Conservation (phyloP, 2,113 vertebrate species). For the Sarotherodon lohbergeri region DNA sequence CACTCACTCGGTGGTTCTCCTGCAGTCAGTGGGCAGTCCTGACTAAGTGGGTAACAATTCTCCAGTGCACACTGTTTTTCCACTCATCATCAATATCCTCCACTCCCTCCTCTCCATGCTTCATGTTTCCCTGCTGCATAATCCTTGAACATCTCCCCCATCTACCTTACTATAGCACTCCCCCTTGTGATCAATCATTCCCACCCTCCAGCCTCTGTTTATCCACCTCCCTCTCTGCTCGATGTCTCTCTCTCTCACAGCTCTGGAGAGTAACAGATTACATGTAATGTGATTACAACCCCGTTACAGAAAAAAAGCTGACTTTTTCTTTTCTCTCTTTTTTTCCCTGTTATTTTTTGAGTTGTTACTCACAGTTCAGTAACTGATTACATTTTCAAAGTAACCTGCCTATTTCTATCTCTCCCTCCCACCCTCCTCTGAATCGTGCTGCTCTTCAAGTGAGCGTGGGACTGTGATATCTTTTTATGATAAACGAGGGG, state of each 20-base stretch:
- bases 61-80: constrained; percentile 28
- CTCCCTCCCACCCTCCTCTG: constrained; percentile 46
- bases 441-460: constrained; percentile 68
- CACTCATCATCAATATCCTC: constrained; percentile 39
- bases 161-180: not conserved
- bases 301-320: not conserved
- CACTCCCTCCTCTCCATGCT: constrained; percentile 25
- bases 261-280: constrained; percentile 12
- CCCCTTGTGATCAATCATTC: constrained; percentile 31
- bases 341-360: not conserved
- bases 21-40: constrained; percentile 47
- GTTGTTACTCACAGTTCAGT: constrained; percentile 12
- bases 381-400: constrained; percentile 54
- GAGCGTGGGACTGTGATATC: constrained; percentile 73
- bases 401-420: constrained; percentile 51
- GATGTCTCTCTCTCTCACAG: not conserved
- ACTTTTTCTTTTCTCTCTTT: not conserved
- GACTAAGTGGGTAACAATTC: constrained; percentile 9
- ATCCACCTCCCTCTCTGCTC: not conserved
- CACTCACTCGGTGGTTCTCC: not conserved
- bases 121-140: constrained; percentile 17
- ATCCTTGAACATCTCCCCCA: not conserved
- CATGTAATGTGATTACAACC: constrained; percentile 34
- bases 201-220: not conserved
- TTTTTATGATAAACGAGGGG: constrained; percentile 74